Percentiles rank a stretch among this genome's conserved stretches.
Evolutionary conservation across 37 sponge, comb jelly and placozoan genomes (phyloP).

Genomic region (Sycon ciliatum): DNA sequence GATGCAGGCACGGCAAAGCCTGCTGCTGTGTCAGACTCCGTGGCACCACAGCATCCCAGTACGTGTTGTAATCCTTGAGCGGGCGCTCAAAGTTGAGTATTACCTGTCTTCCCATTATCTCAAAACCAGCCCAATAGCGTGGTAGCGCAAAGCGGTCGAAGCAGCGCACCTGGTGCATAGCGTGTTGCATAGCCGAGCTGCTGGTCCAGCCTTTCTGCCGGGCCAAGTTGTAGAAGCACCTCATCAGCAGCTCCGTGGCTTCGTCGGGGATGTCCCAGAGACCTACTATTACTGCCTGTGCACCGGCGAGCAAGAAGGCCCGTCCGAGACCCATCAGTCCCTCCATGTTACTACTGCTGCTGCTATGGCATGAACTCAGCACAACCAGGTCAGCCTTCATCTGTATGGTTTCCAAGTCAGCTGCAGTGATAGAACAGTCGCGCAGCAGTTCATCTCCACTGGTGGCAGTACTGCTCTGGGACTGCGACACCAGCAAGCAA

Average conservation of each 20-base stretch:
- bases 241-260: constrained; percentile 60
- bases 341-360: constrained; percentile 55
- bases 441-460: too few species aligned
- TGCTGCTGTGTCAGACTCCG: too few species aligned
- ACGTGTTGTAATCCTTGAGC: too few species aligned
- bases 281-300: constrained; percentile 61
- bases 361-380: constrained; percentile 58
- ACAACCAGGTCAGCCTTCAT: constrained; percentile 64
- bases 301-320: constrained; percentile 71
- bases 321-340: constrained; percentile 66
- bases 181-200: constrained; percentile 54
- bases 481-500: too few species aligned
- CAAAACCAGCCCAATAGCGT: constrained; percentile 68
- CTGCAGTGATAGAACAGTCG: too few species aligned
- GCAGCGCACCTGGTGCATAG: constrained; percentile 53
- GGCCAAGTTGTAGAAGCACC: constrained; percentile 66
- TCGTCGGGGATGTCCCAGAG: constrained; percentile 73
- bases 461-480: too few species aligned
- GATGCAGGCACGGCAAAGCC: too few species aligned
- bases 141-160: constrained; percentile 48
- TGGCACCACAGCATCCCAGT: too few species aligned
- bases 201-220: constrained; percentile 39
- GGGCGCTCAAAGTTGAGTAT: neutral
- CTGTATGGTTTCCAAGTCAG: constrained; percentile 49
- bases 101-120: constrained; percentile 64